Base-by-base conservation (phyloP, 2,797 vertebrate species). In the Thripadectes ignobilis region DNA sequence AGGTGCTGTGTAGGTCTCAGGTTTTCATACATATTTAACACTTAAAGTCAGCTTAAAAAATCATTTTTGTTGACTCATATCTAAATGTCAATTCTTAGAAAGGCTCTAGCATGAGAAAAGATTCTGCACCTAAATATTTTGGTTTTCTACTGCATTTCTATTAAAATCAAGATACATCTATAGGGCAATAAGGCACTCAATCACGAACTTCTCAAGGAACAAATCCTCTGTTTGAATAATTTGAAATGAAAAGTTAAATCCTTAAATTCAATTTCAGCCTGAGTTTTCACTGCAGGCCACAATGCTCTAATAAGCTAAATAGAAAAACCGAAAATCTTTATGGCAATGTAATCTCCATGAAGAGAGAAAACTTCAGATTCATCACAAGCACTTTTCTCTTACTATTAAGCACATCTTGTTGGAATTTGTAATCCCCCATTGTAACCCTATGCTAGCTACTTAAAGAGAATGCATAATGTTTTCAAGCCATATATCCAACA, bases 201-300 rank as follows among this genome's bases (percentile, higher is more conserved):
- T 91, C 76, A 80, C 32, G 63, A 86, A 36, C 66, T 92, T 95
- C 80, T 92, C 87, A 90, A 91, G 74, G 92, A 85, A 85, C 39
- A 92, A 88, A 87, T 84, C 82, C 52, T 90, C 49, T 91, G 45
- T 94, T 94, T 86, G 41, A 96, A 89, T 94, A 95, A 95, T 55
- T 78, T 73, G 63, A 97, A 93, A 83, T 88, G 48, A 78, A 81
- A 92, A 72, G 67, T 63, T 88, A 94, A 96, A 83, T 77, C 89
- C 57, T 71, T 55, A 91, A 91, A 92, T 91, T 91, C 65, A 79
- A 75, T 92, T 89, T 29, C 46, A 62, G 74, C 90, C 52, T 85
- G 57, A 86, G 57, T 93, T 96, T 96, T 92, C 68, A 81, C 75
- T 87, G 62, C 55, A 89, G 79, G 77, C 41, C 55, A 88, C 30